Evolutionary conservation across 2,113 vertebrate genomes (phyloP).

Genomic region (Ahaetulla prasina): DNA sequence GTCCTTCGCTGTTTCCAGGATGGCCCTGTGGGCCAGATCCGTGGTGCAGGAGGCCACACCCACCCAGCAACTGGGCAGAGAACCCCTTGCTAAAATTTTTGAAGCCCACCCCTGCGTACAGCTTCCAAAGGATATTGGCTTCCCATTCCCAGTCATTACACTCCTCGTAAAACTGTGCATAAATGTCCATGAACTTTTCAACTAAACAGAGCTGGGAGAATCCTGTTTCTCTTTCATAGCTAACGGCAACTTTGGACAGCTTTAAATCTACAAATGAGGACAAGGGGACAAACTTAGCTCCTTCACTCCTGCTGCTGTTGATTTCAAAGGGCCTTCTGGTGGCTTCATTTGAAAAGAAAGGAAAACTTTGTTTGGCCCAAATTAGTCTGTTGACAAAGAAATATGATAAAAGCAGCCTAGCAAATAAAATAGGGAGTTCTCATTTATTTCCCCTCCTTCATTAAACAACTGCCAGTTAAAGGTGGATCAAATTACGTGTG

Average conservation of each 20-base stretch:
- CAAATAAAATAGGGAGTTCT: background rate
- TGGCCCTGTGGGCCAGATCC: too few relatives aligned
- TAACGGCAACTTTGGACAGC: background rate
- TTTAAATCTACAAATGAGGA: background rate
- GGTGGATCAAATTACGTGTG: constrained; percentile 9
- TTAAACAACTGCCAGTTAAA: constrained; percentile 13
- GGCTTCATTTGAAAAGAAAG: background rate
- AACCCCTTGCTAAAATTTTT: too few relatives aligned
- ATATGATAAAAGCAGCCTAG: too few relatives aligned
- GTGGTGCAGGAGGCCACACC: too few relatives aligned
- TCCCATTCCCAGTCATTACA: background rate
- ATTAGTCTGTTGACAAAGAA: background rate
- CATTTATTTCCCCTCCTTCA: background rate
- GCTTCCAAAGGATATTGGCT: background rate
- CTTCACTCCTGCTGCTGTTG: too few relatives aligned
- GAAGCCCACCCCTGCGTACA: background rate
- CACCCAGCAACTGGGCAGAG: too few relatives aligned
- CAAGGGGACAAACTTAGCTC: background rate
- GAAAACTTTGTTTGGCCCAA: background rate
- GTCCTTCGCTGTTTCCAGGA: too few relatives aligned
- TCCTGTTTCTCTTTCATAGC: background rate
- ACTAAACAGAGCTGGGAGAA: background rate
- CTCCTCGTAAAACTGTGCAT: background rate
- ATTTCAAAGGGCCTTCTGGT: background rate
- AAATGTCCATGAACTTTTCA: background rate